phyloP scores from a whole-genome alignment of 1,140 invertebrate species.

The Bombus turneri region DNA sequence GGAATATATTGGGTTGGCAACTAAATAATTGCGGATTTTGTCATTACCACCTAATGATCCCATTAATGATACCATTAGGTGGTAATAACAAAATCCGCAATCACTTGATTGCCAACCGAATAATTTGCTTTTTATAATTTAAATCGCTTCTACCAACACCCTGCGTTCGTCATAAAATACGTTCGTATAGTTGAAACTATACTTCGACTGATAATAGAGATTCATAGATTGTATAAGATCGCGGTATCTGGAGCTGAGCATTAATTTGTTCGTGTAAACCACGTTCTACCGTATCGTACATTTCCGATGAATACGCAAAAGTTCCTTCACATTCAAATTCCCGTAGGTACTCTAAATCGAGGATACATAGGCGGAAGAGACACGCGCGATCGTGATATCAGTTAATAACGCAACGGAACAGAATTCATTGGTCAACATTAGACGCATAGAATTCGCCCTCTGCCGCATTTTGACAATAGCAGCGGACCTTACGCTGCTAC shows the following conservation, averaged over 20 bases:
- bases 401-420: background rate
- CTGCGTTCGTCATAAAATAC: no score
- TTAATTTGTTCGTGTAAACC: background rate
- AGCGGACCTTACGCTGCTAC: background rate
- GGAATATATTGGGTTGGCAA: no score
- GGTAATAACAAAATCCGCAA: no score
- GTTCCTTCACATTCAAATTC: background rate
- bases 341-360: background rate
- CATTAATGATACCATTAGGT: no score
- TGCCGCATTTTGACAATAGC: background rate
- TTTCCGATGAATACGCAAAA: background rate
- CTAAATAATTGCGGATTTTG: no score
- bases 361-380: background rate
- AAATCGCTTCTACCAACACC: no score
- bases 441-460: background rate
- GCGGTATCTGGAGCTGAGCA: background rate
- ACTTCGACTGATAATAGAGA: no score
- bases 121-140: no score
- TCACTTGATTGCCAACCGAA: fast-evolving
- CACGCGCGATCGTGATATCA: background rate
- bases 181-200: no score
- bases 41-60: no score
- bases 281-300: background rate
- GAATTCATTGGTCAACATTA: constrained; percentile 21
- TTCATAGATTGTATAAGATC: no score